These are phyloP conservation scores for Sisor rabdophorus DNA, from an alignment of 2,113 vertebrate species.

Conservation along the genomic window DNA sequence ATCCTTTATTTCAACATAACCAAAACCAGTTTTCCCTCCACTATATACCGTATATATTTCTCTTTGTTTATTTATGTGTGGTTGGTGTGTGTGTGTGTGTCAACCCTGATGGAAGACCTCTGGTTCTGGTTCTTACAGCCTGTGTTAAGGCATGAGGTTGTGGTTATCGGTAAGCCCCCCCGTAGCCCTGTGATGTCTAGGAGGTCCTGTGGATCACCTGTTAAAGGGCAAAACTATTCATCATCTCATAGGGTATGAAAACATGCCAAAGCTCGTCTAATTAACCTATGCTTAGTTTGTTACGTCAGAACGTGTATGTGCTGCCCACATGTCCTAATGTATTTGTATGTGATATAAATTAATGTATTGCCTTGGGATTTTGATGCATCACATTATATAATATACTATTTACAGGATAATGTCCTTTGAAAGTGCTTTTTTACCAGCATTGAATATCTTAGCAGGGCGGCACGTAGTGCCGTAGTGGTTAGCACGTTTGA, in stretches of 20 bases:
- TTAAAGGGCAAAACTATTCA: conserved; percentile 72
- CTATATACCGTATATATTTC: conserved; percentile 14
- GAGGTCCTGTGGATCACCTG: conserved; percentile 73
- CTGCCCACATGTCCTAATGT: neutral
- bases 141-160: conserved; percentile 71
- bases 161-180: conserved; percentile 82
- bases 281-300: neutral
- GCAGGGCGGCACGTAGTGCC: no score
- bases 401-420: neutral
- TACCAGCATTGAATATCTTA: neutral
- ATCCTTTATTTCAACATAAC: neutral
- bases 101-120: conserved; percentile 24
- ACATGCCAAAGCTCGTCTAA: conserved; percentile 12
- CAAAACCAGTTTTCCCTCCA: neutral
- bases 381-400: neutral
- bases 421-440: neutral
- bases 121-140: conserved; percentile 77
- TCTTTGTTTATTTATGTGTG: conserved; percentile 21
- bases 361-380: neutral
- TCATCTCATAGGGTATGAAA: conserved; percentile 78
- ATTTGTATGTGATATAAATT: neutral
- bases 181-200: conserved; percentile 81
- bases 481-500: no score
- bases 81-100: conserved; percentile 5
- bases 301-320: neutral